phyloP scores from a whole-genome alignment of 1,140 invertebrate species.

The Conopomorpha cramerella region DNA sequence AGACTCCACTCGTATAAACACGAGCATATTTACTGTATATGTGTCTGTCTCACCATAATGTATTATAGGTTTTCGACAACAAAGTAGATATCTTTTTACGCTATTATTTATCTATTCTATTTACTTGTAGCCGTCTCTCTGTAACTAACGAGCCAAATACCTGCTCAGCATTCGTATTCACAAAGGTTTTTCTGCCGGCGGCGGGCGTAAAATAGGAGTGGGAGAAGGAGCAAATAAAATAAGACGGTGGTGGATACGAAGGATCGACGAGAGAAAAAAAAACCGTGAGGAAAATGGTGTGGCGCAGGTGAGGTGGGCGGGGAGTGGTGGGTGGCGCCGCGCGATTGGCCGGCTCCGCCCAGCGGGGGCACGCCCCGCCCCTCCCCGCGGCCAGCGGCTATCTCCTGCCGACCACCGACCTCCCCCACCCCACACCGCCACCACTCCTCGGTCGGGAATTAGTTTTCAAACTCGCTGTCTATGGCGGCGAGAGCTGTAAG shows the following conservation, averaged over 20 bases:
- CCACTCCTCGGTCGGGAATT: conserved; percentile 58
- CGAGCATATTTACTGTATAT: no score
- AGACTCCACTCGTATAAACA: no score
- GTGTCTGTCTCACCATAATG: no score
- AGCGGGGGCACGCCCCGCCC: conserved; percentile 35
- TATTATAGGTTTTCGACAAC: no score
- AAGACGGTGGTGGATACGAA: conserved; percentile 53
- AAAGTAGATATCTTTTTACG: no score
- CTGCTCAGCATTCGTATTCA: conserved; percentile 56
- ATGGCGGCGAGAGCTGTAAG: conserved; percentile 54
- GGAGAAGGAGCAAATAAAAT: conserved; percentile 57
- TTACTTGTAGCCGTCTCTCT: conserved; percentile 43
- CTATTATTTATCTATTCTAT: no score
- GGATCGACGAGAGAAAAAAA: conserved; percentile 48
- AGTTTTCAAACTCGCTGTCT: conserved; percentile 58
- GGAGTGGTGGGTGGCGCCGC: conserved; percentile 30
- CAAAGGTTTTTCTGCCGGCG: conserved; percentile 47
- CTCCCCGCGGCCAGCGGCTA: conserved; percentile 9
- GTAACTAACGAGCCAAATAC: conserved; percentile 53
- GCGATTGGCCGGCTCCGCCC: conserved; percentile 52
- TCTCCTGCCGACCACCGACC: conserved; percentile 38
- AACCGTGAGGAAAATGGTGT: conserved; percentile 47
- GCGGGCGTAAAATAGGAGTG: conserved; percentile 54
- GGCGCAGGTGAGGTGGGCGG: conserved; percentile 53
- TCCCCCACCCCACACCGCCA: conserved; percentile 42